A percentile compares a stretch with the other conserved stretches of the same genome.
These are phyloP conservation scores for Pygocentrus nattereri DNA, from an alignment of 2,797 vertebrate species.

Conservation along the genomic window DNA sequence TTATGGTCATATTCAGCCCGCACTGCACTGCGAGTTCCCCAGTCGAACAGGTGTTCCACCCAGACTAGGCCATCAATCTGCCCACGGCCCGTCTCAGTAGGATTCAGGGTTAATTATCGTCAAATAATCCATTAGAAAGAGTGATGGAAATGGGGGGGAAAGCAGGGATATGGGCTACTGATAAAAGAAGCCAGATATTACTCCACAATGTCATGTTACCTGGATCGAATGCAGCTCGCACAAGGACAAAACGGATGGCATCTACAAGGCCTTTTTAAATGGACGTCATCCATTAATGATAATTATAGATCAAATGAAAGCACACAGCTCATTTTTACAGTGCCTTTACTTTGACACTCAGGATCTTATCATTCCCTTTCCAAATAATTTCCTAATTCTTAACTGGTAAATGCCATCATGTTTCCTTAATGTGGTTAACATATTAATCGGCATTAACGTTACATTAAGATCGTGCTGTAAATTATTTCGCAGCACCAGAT, in stretches of 20 bases:
- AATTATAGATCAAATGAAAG: constrained; percentile 60
- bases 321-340: constrained; percentile 69
- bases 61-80: constrained; percentile 81
- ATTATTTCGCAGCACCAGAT: constrained; percentile 78
- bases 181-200: constrained; percentile 60
- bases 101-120: constrained; percentile 86
- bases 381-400: constrained; percentile 75
- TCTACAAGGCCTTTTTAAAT: constrained; percentile 50
- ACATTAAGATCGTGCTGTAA: constrained; percentile 79
- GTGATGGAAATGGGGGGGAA: constrained; percentile 73
- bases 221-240: constrained; percentile 36
- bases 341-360: constrained; percentile 63
- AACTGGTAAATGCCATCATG: constrained; percentile 78
- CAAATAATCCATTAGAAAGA: constrained; percentile 83
- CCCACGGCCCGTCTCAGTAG: constrained; percentile 76
- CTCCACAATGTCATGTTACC: constrained; percentile 51
- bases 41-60: constrained; percentile 80
- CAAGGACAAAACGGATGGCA: constrained; percentile 37
- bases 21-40: constrained; percentile 71
- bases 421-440: constrained; percentile 79
- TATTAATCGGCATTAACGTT: constrained; percentile 80
- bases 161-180: constrained; percentile 69
- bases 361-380: constrained; percentile 70
- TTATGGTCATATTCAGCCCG: constrained; percentile 76
- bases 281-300: constrained; percentile 59